Evolutionary conservation across 2,113 vertebrate genomes (phyloP), one percentile per base, ranked within the genome.

Genomic region (Anolis carolinensis): DNA sequence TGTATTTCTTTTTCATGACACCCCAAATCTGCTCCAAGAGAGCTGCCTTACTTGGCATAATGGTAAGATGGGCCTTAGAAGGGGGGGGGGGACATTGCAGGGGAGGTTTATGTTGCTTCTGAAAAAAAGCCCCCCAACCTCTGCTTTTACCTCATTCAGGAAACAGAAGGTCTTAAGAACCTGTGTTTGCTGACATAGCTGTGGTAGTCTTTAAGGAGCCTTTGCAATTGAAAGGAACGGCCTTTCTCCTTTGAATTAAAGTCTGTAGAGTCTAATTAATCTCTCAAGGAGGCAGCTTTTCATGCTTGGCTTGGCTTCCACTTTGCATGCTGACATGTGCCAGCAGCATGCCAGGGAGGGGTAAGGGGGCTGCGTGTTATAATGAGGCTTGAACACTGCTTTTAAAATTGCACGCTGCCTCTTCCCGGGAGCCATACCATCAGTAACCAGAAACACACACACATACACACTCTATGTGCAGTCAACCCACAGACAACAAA

Each of bases 271-370:
- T 48, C 30, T 62, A 80, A 79, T 73, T 73, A 48, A 80, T 86
- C n/a, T 79, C 55, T 50, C 68, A 62, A 20, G 30, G 23, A 80
- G 52, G 30, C n/a, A 50, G n/a, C 6, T 50, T 73, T 52, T 30
- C 71, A 75, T 81, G 79, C 71, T 75, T 50, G 62, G 34, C 65
- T 74, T 50, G 59, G 14, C 72, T 55, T 67, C 59, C 23, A 34
- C 62, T 74, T 75, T 81, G 59, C 79, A 75, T 30, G n/a, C 39
- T 67, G 78, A 81, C 70, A 55, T 52, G 25, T 67, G 59, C 79
- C 30, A 67, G 85, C 23, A 52, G 55, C 52, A 34, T 32, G 34
- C 39, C 32, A 25, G 55, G 25, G 13, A 67, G 52, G 71, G 9
- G 10, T 44, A 44, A 36, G 39, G 63, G 18, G 34, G 63, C 52